Percentiles rank a stretch among this genome's conserved stretches.
Conservation (phyloP, 1,140 invertebrate species). For the Trachymyrmex septentrionalis region DNA sequence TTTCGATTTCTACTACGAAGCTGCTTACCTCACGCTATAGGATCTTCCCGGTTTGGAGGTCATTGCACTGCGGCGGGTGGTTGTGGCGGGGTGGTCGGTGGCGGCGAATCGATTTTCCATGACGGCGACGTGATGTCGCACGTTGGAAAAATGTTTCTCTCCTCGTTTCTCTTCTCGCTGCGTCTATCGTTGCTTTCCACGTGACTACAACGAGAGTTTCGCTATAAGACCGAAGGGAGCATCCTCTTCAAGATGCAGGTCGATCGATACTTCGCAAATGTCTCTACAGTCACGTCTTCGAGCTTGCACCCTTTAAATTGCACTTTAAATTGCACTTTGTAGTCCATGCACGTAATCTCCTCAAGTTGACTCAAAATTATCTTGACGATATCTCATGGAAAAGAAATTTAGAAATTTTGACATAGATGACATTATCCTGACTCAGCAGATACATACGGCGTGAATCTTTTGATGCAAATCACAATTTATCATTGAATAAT, state of each 20-base stretch:
- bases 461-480: neutral
- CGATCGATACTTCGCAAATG: slow-evolving; percentile 60
- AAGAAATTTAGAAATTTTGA: neutral
- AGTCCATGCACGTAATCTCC: neutral
- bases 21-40: slow-evolving; percentile 83
- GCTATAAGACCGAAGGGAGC: slow-evolving; percentile 45
- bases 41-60: slow-evolving; percentile 85
- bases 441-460: neutral
- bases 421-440: neutral
- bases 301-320: neutral
- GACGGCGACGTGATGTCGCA: slow-evolving; percentile 56
- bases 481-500: neutral
- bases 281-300: neutral
- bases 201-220: slow-evolving; percentile 56
- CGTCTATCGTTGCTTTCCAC: slow-evolving; percentile 36
- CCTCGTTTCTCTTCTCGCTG: slow-evolving; percentile 23
- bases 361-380: slow-evolving; percentile 7
- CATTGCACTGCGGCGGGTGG: slow-evolving; percentile 81
- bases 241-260: slow-evolving; percentile 66
- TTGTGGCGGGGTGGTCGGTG: slow-evolving; percentile 73
- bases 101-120: slow-evolving; percentile 81
- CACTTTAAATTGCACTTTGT: slow-evolving; percentile 15
- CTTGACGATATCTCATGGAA: neutral
- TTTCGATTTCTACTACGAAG: slow-evolving; percentile 52
- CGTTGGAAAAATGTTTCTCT: slow-evolving; percentile 41